Evolutionary conservation across 2,797 vertebrate species (phyloP), one percentile per base, ranked within the genome.

Genomic region (Melanotaenia maccullochi): DNA sequence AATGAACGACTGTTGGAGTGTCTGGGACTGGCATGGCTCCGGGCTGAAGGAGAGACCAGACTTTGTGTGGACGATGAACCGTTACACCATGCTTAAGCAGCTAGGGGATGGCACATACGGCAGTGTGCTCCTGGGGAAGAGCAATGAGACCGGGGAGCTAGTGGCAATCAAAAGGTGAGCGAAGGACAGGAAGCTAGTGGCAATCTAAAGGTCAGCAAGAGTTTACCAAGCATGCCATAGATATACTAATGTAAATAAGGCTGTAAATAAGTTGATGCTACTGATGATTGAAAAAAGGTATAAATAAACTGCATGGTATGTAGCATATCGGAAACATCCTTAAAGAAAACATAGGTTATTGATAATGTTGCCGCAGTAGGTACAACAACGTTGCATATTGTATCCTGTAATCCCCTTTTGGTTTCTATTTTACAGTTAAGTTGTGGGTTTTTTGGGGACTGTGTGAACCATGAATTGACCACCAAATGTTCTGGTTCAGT

Each of bases 91-190:
- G 4, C 93, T 97, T 87, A 96, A 94, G 79, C 97, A 97, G 76
- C 81, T 98, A 47, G 97, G 97, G 1, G 97, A 98, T 3, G 97
- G 97, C 73, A 98, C 97, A 2, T 98, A 97, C 0, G 97, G 97
- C 73, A 96, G 96, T 0, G 97, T 99, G 51, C 80, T 98, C 14
- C 95, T 99, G 96, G 97, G 95, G 49, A 97, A 94, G 87, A 98
- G 94, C 90, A 96, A 96, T 0, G 96, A 97, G 67, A 96, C 96
- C 0, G 97, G 97, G 60, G 97, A 98, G 81, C 93, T 98, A 89
- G 97, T 98, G 81, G 97, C 97, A 73, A 97, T 98, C 79, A 98
- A 98, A 87, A 97, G 95, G 97, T 97, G 91, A 25, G 1, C 25
- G 14, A 49, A 3, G 64, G 28, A 28, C 28, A 28, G 97, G 60